Evolutionary conservation across 2,888 invertebrate genomes (phyloP), one percentile per base, ranked within the genome.

Genomic region (Drosophila rellima): DNA sequence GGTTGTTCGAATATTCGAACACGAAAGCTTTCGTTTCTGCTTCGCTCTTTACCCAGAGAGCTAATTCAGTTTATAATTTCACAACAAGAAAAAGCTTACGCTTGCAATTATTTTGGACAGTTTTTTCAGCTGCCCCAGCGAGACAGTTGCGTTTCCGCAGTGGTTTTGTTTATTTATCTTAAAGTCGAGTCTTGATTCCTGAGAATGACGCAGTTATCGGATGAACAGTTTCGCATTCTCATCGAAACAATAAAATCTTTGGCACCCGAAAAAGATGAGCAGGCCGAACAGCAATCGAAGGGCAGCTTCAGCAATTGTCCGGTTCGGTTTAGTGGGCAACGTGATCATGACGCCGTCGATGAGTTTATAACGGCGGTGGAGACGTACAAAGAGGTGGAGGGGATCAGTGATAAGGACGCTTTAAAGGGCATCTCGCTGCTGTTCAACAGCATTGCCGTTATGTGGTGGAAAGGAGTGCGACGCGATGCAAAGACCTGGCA

Each of bases 381-480:
- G 40, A 82, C 91, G 1, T 92, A 90, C 74, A 91, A 91, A 55
- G 92, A 92, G 56, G 71, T 91, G 35, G 92, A 91, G 65, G 73
- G 74, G n/a, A 91, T 91, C 10, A 91, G 78, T 31, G 90, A 91
- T 55, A 65, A 70, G 33, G 92, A 92, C 61, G 92, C 92, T 0
- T 64, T 91, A 0, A 90, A 82, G 50, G 92, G 91, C 2, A 68
- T 91, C 6, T 79, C 92, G 1, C 61, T 92, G 61, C 72, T 92
- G 4, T 90, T 91, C 48, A 77, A 65, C n/a, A 72, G 69, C 10
- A 70, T 84, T 26, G 92, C 92, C 2, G 73, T 87, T 0, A 78
- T 78, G 5, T 92, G 92, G 92, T 91, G 91, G 91, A 88, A 89
- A 61, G 91, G 92, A 18, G 90, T 92, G 7, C 82, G 85, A 15